These are phyloP conservation scores for Hipparchia sbordonii DNA, from an alignment of 2,888 invertebrate species.

Conservation along the genomic window DNA sequence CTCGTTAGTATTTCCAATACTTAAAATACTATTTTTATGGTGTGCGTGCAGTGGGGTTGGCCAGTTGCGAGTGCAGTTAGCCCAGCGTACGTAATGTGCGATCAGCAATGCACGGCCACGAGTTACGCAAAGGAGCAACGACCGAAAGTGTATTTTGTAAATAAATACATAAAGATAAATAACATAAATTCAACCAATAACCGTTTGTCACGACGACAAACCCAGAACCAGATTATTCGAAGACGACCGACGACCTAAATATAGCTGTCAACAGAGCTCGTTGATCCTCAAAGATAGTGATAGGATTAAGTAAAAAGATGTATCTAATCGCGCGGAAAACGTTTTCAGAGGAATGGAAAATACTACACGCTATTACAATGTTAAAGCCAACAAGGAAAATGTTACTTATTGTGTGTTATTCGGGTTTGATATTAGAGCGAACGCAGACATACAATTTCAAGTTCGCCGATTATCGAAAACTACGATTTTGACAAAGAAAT, in stretches of 20 bases:
- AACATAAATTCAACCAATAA: constrained; percentile 58
- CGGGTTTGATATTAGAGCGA: background rate
- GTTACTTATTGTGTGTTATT: background rate
- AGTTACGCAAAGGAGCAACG: constrained; percentile 62
- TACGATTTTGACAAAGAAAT: no score
- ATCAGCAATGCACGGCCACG: constrained; percentile 18
- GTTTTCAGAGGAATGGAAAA: constrained; percentile 11
- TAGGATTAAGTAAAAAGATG: constrained; percentile 46
- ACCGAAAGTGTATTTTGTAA: constrained; percentile 52
- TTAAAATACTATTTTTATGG: background rate
- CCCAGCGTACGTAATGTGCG: background rate
- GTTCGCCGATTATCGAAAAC: no score
- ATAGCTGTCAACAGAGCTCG: constrained; percentile 61
- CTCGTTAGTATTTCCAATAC: no score
- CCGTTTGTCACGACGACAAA: constrained; percentile 53
- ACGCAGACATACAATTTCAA: no score
- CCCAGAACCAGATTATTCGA: constrained; percentile 45
- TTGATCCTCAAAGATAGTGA: constrained; percentile 48
- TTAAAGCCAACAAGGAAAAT: background rate
- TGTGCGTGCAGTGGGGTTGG: background rate
- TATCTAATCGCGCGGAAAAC: constrained; percentile 23
- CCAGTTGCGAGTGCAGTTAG: background rate
- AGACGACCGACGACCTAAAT: constrained; percentile 55
- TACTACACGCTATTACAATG: background rate
- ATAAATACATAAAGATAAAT: constrained; percentile 56